Evolutionary conservation across 2,797 vertebrate genomes (phyloP).

Genomic region (Bothrops alternatus): DNA sequence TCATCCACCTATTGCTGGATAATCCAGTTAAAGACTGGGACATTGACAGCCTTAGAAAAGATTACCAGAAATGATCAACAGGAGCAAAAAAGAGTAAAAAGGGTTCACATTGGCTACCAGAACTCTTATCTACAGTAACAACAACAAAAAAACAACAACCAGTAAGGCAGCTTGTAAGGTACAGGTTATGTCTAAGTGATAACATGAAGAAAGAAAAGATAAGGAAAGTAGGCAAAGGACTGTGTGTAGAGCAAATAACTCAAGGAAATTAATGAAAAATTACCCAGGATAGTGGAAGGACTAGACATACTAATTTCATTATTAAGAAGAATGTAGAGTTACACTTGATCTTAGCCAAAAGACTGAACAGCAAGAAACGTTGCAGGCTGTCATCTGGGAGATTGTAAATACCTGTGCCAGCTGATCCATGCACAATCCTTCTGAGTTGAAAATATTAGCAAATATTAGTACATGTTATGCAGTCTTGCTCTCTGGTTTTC

Average conservation of each 20-base stretch:
- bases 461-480: neutral
- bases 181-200: neutral
- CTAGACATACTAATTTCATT: neutral
- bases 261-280: neutral
- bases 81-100: neutral
- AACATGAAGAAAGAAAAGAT: neutral
- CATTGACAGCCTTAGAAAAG: neutral
- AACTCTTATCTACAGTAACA: conserved; percentile 1
- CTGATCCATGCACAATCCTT: neutral
- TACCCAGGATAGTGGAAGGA: neutral
- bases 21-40: neutral
- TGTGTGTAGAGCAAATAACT: neutral
- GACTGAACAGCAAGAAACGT: neutral
- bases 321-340: neutral
- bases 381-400: neutral
- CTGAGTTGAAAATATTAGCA: neutral
- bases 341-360: neutral
- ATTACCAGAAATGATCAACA: neutral
- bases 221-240: neutral
- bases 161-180: neutral
- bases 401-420: neutral
- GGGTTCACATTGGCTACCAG: neutral
- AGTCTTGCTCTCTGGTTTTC: neutral
- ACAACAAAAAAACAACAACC: neutral
- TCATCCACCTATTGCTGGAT: neutral